Percentiles rank a stretch among this genome's conserved stretches.
phyloP scores from a whole-genome alignment of 2,797 vertebrate genomes.

The Cynopterus sphinx region DNA sequence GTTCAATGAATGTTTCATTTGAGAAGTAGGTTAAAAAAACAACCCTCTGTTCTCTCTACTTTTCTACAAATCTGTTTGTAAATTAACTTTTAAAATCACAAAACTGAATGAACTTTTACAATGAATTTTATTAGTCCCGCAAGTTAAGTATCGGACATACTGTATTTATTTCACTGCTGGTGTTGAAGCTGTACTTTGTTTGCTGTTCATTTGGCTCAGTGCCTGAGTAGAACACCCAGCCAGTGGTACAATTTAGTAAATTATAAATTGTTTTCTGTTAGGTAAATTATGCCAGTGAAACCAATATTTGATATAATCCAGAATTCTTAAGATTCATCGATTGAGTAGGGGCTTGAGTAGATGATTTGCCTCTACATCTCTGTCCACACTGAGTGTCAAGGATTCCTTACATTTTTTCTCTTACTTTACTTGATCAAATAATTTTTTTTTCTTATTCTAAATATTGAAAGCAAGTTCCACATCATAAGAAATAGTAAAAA shows the following conservation, averaged over 20 bases:
- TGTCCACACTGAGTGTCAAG: not conserved
- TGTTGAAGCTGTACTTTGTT: constrained; percentile 39
- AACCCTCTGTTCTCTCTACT: constrained; percentile 1
- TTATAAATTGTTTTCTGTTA: constrained; percentile 45
- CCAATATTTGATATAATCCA: not conserved
- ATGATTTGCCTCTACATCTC: not conserved
- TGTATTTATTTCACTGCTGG: not conserved
- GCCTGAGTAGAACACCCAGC: not conserved
- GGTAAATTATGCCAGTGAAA: not conserved
- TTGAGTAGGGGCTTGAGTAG: not conserved
- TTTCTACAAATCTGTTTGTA: constrained; percentile 23
- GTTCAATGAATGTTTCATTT: constrained; percentile 35
- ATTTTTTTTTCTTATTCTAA: not conserved
- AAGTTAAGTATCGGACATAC: not conserved
- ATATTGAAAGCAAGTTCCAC: not conserved
- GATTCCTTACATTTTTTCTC: constrained; percentile 37
- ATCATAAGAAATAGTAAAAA: constrained; percentile 39
- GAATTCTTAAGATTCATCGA: constrained; percentile 45
- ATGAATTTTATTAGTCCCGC: not conserved
- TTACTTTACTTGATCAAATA: constrained; percentile 45
- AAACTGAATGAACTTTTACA: constrained; percentile 39
- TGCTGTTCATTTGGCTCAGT: not conserved
- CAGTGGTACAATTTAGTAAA: not conserved
- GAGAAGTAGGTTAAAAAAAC: not conserved
- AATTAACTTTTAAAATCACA: constrained; percentile 25